Evolutionary conservation across 2,113 vertebrate genomes (phyloP).

Genomic region (Brienomyrus longianalis): DNA sequence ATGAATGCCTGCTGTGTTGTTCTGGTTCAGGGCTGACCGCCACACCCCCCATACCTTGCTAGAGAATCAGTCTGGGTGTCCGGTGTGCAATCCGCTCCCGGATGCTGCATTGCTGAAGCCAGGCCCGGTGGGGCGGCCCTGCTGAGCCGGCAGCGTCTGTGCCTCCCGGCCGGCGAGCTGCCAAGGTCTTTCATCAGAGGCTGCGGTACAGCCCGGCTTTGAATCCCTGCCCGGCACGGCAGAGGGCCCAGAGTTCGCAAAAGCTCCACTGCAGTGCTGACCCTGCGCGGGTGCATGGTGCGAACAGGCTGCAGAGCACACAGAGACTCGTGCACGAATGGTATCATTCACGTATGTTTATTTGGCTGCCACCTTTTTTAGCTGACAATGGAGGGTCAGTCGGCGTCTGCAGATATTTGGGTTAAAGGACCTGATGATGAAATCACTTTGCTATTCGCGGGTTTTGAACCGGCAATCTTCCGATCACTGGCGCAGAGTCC

Average conservation of each 20-base stretch:
- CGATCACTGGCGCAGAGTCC: not conserved
- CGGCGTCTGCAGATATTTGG: not conserved
- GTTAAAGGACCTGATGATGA: not conserved
- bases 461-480: not conserved
- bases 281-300: not conserved
- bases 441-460: not conserved
- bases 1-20: not conserved
- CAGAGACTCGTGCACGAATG: not conserved
- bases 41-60: not conserved
- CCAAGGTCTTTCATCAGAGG: not conserved
- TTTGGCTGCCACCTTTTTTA: not conserved
- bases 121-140: not conserved
- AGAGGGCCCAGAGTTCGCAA: not conserved
- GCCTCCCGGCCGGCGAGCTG: not conserved
- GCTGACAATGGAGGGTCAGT: not conserved
- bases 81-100: not conserved
- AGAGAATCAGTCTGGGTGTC: not conserved
- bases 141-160: not conserved
- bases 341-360: not conserved
- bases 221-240: slow-evolving; percentile 4
- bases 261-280: not conserved
- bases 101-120: not conserved
- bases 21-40: not conserved
- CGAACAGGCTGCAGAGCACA: not conserved
- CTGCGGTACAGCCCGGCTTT: not conserved